phyloP scores from a whole-genome alignment of 1,140 invertebrate species.

The Trichomalopsis sarcophagae region DNA sequence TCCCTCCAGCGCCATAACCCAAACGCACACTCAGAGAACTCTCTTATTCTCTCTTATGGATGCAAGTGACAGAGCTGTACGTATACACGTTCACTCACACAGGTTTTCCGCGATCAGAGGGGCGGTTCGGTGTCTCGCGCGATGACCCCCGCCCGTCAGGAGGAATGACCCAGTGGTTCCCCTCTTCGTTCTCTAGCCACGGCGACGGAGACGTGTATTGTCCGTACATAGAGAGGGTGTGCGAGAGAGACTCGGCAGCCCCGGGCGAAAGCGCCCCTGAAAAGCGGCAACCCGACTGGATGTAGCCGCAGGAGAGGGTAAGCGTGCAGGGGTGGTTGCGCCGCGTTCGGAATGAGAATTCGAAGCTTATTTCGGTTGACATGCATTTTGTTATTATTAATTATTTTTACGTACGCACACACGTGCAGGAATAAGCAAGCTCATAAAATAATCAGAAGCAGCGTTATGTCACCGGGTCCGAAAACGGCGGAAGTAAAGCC shows the following conservation, averaged over 20 bases:
- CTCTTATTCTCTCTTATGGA: background rate
- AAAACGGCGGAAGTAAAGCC: constrained; percentile 15
- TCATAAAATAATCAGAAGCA: background rate
- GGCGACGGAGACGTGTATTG: background rate
- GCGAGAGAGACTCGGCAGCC: background rate
- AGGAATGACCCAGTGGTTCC: constrained; percentile 68
- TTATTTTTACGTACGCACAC: no score
- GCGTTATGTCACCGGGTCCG: background rate
- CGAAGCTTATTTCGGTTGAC: background rate
- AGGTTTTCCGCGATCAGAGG: constrained; percentile 37
- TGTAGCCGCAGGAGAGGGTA: background rate
- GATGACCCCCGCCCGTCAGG: constrained; percentile 64
- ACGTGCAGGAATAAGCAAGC: background rate
- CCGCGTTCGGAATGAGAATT: background rate
- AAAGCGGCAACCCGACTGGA: constrained; percentile 52
- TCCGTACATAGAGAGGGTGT: background rate
- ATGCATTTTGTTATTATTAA: background rate
- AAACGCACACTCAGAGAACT: background rate
- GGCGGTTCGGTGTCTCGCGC: constrained; percentile 64
- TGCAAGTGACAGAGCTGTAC: constrained; percentile 9
- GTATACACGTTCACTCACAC: background rate
- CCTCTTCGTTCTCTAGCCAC: constrained; percentile 44
- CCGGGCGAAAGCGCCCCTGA: constrained; percentile 45
- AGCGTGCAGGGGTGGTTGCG: background rate
- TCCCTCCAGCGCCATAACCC: background rate